These are phyloP conservation scores for Zeuzera pyrina DNA, from an alignment of 2,888 invertebrate genomes.

Conservation along the genomic window DNA sequence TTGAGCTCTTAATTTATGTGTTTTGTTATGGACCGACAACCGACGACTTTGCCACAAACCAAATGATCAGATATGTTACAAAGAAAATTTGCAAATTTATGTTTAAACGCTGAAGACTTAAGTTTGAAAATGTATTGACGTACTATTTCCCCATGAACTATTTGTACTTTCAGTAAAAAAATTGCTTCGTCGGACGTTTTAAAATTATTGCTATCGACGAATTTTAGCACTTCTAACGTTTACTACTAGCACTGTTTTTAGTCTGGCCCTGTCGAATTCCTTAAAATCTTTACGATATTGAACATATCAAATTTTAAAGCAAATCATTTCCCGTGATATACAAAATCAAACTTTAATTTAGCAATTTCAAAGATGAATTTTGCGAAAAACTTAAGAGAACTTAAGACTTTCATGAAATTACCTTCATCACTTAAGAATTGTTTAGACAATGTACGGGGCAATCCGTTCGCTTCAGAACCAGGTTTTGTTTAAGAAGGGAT, in stretches of 20 bases:
- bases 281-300: slow-evolving; percentile 31
- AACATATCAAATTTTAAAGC: slow-evolving; percentile 39
- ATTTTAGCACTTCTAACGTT: slow-evolving; percentile 22
- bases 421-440: slow-evolving; percentile 54
- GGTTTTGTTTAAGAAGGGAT: slow-evolving; percentile 62
- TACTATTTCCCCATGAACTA: neutral
- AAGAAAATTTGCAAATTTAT: slow-evolving; percentile 15
- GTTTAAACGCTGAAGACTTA: slow-evolving; percentile 11
- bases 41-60: slow-evolving; percentile 30
- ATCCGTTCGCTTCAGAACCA: slow-evolving; percentile 62
- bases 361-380: slow-evolving; percentile 16
- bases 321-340: slow-evolving; percentile 12
- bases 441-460: slow-evolving; percentile 62
- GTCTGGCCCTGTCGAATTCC: slow-evolving; percentile 14
- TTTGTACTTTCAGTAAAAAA: slow-evolving; percentile 22
- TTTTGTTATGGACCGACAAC: slow-evolving; percentile 72
- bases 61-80: slow-evolving; percentile 23
- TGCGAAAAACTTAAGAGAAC: slow-evolving; percentile 1
- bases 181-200: slow-evolving; percentile 50
- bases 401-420: slow-evolving; percentile 29
- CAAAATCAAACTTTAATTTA: slow-evolving; percentile 10
- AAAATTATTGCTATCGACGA: slow-evolving; percentile 26
- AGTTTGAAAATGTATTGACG: slow-evolving; percentile 10
- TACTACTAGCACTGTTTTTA: slow-evolving; percentile 24
- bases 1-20: slow-evolving; percentile 75